phyloP scores from a whole-genome alignment of 2,797 vertebrate species.

The Semaprochilodus insignis region DNA sequence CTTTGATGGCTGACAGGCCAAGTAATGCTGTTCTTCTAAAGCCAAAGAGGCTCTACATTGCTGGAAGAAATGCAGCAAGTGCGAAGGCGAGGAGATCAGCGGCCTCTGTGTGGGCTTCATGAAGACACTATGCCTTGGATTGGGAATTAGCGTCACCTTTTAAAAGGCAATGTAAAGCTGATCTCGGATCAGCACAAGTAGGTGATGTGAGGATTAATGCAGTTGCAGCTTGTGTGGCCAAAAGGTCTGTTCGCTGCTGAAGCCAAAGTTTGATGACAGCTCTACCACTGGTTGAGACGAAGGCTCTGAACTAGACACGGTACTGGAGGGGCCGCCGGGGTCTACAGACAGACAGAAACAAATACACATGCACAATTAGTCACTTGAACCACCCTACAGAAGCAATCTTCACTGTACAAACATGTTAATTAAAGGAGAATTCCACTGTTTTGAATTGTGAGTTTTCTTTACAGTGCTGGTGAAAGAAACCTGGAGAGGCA shows the following conservation, averaged over 20 bases:
- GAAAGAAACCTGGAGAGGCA: not conserved
- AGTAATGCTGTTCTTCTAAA: conserved; percentile 22
- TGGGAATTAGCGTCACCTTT: not conserved
- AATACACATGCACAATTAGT: conserved; percentile 3
- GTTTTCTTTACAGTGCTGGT: not conserved
- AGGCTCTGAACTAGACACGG: conserved; percentile 89
- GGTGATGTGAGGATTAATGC: conserved; percentile 9
- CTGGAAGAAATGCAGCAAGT: conserved; percentile 21
- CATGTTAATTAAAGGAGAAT: too few relatives aligned
- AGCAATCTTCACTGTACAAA: not conserved
- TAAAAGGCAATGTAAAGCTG: conserved; percentile 29
- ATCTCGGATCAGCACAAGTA: conserved; percentile 12
- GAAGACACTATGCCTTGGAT: not conserved
- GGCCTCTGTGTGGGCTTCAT: not conserved
- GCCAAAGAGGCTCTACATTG: conserved; percentile 10
- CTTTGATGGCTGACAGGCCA: conserved; percentile 38
- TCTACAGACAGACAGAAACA: conserved; percentile 76
- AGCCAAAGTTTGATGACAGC: conserved; percentile 81
- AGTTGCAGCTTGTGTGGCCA: not conserved
- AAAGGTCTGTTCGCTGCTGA: conserved; percentile 58
- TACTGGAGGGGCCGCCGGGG: conserved; percentile 87
- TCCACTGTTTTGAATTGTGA: too few relatives aligned
- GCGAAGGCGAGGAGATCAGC: conserved; percentile 18
- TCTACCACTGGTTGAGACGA: conserved; percentile 85
- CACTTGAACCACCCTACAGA: not conserved